A percentile compares a stretch with the other conserved stretches of the same genome.
Conservation (phyloP, 2,797 vertebrate species). For the Oophaga sylvatica region DNA sequence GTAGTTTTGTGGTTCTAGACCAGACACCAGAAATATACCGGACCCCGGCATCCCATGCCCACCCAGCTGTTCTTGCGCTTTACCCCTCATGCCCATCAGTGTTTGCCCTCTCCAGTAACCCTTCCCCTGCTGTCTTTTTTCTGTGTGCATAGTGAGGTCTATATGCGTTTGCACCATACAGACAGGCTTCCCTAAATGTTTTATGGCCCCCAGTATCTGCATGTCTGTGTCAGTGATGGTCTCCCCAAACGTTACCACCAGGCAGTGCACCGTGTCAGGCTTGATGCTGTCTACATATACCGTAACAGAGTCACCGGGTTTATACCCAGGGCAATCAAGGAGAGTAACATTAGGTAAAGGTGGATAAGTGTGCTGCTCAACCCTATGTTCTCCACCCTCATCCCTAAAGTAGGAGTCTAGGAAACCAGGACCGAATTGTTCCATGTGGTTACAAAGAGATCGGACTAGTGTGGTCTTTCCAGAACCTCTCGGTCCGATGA, state of each 20-base stretch:
- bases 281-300: slow-evolving; percentile 63
- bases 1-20: slow-evolving; percentile 15
- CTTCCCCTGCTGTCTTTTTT: slow-evolving; percentile 30
- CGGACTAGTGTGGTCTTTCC: slow-evolving; percentile 57
- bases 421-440: slow-evolving; percentile 23
- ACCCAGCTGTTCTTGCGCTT: slow-evolving; percentile 21
- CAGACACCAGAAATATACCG: slow-evolving; percentile 57
- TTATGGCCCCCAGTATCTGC: slow-evolving; percentile 62
- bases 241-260: slow-evolving; percentile 63
- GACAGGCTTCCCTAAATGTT: slow-evolving; percentile 58
- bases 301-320: slow-evolving; percentile 55
- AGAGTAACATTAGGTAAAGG: slow-evolving; percentile 58
- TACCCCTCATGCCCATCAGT: background rate
- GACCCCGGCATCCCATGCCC: slow-evolving; percentile 12
- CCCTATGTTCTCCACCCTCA: slow-evolving; percentile 39
- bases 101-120: slow-evolving; percentile 47
- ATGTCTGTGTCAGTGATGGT: slow-evolving; percentile 62
- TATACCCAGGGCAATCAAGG: slow-evolving; percentile 66
- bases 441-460: slow-evolving; percentile 32
- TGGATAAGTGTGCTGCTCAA: slow-evolving; percentile 5
- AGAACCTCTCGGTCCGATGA: slow-evolving; percentile 55
- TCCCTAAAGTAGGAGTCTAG: slow-evolving; percentile 42
- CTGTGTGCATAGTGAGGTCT: slow-evolving; percentile 59
- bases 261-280: slow-evolving; percentile 62
- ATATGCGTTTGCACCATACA: slow-evolving; percentile 66